phyloP scores from a whole-genome alignment of 2,113 vertebrate species.

The Corvus moneduloides region DNA sequence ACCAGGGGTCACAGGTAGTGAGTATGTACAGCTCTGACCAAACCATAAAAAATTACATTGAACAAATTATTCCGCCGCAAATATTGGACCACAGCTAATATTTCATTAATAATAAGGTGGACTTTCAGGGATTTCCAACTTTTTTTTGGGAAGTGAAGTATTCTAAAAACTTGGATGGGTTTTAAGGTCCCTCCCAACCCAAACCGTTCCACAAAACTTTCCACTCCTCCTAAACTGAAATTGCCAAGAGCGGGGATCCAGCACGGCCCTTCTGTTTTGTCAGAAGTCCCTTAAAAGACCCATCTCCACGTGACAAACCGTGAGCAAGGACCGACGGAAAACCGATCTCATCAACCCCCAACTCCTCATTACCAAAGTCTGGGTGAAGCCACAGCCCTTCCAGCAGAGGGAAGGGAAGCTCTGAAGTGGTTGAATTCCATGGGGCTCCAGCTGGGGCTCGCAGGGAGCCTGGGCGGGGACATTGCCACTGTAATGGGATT shows the following conservation, averaged over 20 bases:
- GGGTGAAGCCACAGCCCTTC: not conserved
- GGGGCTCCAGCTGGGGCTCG: not conserved
- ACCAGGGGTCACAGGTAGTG: too few relatives aligned
- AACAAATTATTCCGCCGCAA: not conserved
- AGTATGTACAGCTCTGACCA: not conserved
- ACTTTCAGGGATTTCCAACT: not conserved
- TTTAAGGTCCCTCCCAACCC: not conserved
- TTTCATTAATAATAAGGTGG: not conserved
- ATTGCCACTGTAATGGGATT: not conserved
- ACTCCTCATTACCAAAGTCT: fast-evolving
- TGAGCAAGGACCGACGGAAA: not conserved
- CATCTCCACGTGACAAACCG: fast-evolving
- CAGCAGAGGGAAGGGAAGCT: not conserved
- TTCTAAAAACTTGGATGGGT: not conserved
- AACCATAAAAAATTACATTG: not conserved
- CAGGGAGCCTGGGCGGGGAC: not conserved
- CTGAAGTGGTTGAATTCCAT: not conserved
- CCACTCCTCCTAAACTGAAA: not conserved
- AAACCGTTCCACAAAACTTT: not conserved
- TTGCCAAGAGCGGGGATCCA: not conserved
- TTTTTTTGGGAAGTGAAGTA: not conserved
- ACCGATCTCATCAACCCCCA: not conserved
- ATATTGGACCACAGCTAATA: too few relatives aligned
- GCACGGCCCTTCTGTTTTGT: fast-evolving
- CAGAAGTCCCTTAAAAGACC: not conserved